Base-by-base conservation (phyloP, 2,888 invertebrate species). In the Heliconius hortense region DNA sequence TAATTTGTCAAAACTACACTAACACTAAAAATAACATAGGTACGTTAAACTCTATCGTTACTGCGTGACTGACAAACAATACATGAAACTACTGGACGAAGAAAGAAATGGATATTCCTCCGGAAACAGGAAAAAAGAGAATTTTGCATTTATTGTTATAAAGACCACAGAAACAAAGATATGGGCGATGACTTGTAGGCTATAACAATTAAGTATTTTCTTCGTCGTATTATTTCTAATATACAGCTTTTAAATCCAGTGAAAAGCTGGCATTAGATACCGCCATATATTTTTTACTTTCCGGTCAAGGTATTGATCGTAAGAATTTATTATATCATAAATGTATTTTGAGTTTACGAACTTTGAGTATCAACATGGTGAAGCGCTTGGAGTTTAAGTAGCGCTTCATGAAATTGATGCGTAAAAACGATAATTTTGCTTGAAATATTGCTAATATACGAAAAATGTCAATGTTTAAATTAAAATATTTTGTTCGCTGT, bases 291-390 rank as follows among this genome's bases (percentile, higher is more conserved):
- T 75, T 74, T 71, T 75, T 71, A 74, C 70, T 71, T 75, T 24
- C 74, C 64, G 75, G 75, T 75, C 75, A 75, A 75, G 75, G 59
- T 71, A 43, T 43, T 66, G 71, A 64, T 39, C 75, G 63, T 75
- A 63, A 63, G 21, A 69, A 69, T 75, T 75, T 75, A 75, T 63
- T 75, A 63, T 70, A 64, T 71, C 75, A 70, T 75, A 75, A 75
- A 75, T 75, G 64, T 74, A 74, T 74, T 74, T 66, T 64, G 59
- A 26, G 63, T 75, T 75, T 71, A 75, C 31, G 70, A 64, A 59
- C 74, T 75, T 75, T 35, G n/a, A 10, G 48, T 62, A 71, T 24
- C 35, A 60, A 13, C 21, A 13, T 21, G 21, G n/a, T 56, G 26
- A 56, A 69, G 31, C 13, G n/a, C 8, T 35, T 56, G 15, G 24